phyloP scores from a whole-genome alignment of 2,888 invertebrate genomes.

The Gnatocerus cornutus region DNA sequence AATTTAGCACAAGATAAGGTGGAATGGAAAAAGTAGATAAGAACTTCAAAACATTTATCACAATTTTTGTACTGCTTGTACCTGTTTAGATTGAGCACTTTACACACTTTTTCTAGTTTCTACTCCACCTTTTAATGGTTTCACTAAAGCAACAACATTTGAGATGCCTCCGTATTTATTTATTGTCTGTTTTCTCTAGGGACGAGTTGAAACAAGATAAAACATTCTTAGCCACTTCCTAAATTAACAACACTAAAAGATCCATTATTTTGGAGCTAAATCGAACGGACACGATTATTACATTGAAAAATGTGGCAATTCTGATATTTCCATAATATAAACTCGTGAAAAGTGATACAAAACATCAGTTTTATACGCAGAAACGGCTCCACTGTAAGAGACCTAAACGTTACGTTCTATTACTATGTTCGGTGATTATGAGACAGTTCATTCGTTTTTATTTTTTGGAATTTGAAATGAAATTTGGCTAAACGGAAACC shows the following conservation, averaged over 20 bases:
- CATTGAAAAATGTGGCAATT: neutral
- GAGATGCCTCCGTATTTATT: constrained; percentile 15
- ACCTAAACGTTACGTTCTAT: neutral
- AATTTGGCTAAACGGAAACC: constrained; percentile 32
- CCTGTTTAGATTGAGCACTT: too few species aligned
- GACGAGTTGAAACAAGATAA: constrained; percentile 18
- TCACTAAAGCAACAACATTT: neutral
- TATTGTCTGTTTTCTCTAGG: constrained; percentile 8
- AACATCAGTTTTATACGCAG: neutral
- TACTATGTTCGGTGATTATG: constrained; percentile 12
- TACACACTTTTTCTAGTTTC: neutral
- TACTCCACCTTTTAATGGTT: neutral
- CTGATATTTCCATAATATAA: neutral
- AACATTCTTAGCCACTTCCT: constrained; percentile 14
- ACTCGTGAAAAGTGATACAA: constrained; percentile 2
- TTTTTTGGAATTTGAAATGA: constrained; percentile 19
- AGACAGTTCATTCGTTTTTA: constrained; percentile 36
- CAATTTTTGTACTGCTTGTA: too few species aligned
- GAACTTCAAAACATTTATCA: too few species aligned
- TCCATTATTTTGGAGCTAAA: constrained; percentile 17
- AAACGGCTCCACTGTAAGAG: neutral
- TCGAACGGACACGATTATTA: neutral
- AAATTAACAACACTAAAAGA: constrained; percentile 6
- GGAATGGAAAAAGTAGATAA: too few species aligned
- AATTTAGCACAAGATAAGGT: too few species aligned